Conservation (phyloP, 2,113 vertebrate species). For the Tamias sibiricus region DNA sequence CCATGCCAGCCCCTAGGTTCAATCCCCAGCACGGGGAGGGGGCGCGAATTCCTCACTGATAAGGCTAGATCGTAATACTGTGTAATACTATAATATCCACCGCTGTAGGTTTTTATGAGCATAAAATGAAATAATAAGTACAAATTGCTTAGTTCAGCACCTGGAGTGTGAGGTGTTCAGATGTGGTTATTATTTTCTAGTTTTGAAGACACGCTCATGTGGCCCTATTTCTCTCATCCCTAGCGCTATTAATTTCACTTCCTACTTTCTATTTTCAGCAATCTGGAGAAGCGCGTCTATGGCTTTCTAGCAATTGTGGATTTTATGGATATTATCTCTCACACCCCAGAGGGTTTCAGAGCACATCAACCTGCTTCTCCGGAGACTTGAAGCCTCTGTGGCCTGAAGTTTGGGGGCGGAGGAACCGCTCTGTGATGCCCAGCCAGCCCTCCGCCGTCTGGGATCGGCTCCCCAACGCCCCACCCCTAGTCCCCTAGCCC, state of each 20-base stretch:
- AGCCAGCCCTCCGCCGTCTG: accelerated
- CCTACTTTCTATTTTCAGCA: conserved; percentile 60
- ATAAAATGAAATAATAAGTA: background rate
- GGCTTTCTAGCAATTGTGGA: conserved; percentile 63
- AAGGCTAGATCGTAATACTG: background rate
- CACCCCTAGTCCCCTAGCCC: background rate
- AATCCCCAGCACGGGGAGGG: too few relatives aligned
- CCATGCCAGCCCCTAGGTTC: too few relatives aligned
- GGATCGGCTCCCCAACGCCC: background rate
- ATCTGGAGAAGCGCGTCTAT: background rate
- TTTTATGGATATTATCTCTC: conserved; percentile 40
- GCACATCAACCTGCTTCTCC: background rate
- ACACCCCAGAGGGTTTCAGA: conserved; percentile 15
- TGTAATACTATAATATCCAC: background rate
- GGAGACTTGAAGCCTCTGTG: background rate
- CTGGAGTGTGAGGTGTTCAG: background rate
- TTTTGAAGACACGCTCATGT: background rate
- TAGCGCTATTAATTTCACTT: conserved; percentile 45
- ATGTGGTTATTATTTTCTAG: background rate
- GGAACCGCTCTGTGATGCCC: accelerated
- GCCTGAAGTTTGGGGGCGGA: background rate
- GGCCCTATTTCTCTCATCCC: conserved; percentile 17
- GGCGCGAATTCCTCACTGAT: background rate
- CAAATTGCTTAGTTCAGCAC: background rate
- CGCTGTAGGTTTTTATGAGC: background rate